Conservation (phyloP, 2,888 invertebrate species). For the Rhagonycha lutea region DNA sequence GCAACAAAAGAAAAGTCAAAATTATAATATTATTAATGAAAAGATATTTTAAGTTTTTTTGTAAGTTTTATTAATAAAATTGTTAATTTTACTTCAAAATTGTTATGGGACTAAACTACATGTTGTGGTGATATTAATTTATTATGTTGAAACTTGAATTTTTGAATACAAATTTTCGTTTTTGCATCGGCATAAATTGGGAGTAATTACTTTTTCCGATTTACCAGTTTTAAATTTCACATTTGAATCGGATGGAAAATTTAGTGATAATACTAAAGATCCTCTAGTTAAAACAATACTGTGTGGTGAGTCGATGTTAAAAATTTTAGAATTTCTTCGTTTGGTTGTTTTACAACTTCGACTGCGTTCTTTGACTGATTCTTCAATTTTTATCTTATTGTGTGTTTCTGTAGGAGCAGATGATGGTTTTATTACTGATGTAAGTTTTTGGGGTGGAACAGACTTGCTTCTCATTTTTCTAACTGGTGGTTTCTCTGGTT, state of each 20-base stretch:
- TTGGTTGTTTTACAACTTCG: constrained; percentile 14
- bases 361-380: constrained; percentile 2
- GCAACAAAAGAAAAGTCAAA: neutral
- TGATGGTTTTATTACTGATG: constrained; percentile 12
- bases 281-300: constrained; percentile 49
- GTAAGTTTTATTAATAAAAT: neutral
- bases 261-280: constrained; percentile 48
- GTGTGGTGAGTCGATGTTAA: constrained; percentile 36
- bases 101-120: neutral
- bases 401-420: neutral
- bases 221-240: constrained; percentile 47
- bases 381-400: constrained; percentile 1
- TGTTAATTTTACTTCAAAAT: neutral
- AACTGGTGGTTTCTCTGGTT: constrained; percentile 46
- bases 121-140: neutral
- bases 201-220: constrained; percentile 41
- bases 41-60: neutral
- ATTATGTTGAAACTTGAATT: neutral
- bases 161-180: neutral
- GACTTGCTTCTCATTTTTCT: constrained; percentile 42
- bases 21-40: neutral
- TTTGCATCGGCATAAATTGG: constrained; percentile 25
- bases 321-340: neutral
- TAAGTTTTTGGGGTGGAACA: constrained; percentile 37
- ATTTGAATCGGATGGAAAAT: constrained; percentile 51